Percentiles rank a stretch among this genome's conserved stretches.
These are phyloP conservation scores for Diadema setosum DNA, from an alignment of 35 echinoderm and acorn worm species.

Conservation along the genomic window DNA sequence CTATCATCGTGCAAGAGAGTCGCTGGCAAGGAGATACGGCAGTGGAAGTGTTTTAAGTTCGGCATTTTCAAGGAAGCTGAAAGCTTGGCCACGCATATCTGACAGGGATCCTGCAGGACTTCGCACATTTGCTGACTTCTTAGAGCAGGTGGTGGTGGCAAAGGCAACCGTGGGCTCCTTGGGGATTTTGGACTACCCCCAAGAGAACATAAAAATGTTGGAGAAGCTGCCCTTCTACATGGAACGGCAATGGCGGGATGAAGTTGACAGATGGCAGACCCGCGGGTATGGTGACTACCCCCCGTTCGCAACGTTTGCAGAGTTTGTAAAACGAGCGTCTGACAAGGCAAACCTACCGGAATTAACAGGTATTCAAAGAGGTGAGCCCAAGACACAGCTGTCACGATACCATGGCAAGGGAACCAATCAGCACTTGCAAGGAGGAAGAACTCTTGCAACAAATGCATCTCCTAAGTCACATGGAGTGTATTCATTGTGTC, in stretches of 20 bases:
- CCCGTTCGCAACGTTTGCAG: not conserved
- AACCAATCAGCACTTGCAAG: not conserved
- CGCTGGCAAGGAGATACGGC: slow-evolving; percentile 1
- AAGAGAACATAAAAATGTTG: slow-evolving; percentile 3
- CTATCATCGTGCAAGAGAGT: not conserved
- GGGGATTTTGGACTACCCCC: not conserved
- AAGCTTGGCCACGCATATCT: not conserved
- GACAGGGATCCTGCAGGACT: not conserved
- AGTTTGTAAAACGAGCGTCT: not conserved
- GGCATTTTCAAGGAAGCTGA: not conserved
- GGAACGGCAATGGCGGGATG: slow-evolving; percentile 1
- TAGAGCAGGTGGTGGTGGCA: not conserved
- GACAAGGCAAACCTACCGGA: not conserved
- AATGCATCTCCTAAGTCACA: not conserved
- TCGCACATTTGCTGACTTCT: not conserved
- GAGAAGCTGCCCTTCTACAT: slow-evolving; percentile 13
- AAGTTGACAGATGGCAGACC: not conserved
- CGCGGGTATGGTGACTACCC: not conserved
- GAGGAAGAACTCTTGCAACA: not conserved
- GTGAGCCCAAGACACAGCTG: not conserved
- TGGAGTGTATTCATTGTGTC: too few species aligned
- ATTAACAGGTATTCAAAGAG: not conserved
- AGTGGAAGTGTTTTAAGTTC: not conserved
- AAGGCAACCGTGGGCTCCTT: not conserved
- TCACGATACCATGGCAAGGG: not conserved